Percentiles rank a stretch among this genome's conserved stretches.
Evolutionary conservation across 2,888 invertebrate species (phyloP).

Genomic region (Diplazon laetatorius): DNA sequence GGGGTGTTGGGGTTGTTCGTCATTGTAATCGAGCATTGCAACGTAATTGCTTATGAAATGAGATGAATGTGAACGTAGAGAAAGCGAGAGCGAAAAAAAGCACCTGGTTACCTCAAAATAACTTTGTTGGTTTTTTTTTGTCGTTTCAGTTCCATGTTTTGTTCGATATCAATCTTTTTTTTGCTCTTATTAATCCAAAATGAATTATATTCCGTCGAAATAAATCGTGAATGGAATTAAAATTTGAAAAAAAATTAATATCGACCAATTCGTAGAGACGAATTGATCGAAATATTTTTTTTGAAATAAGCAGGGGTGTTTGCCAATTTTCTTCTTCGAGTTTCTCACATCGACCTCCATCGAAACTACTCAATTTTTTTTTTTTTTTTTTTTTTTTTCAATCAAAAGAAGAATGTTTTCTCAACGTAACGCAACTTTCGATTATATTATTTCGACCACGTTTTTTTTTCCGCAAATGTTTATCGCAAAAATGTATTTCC

Average conservation of each 20-base stretch:
- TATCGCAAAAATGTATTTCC: too few relatives aligned
- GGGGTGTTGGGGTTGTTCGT: too few relatives aligned
- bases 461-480: too few relatives aligned
- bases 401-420: too few relatives aligned
- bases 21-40: too few relatives aligned
- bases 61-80: slow-evolving; percentile 5
- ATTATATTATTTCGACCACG: too few relatives aligned
- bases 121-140: neutral
- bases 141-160: neutral
- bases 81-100: too few relatives aligned
- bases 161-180: neutral
- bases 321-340: neutral
- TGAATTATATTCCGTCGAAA: neutral
- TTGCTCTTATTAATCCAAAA: neutral
- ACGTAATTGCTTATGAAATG: slow-evolving; percentile 8
- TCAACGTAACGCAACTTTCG: too few relatives aligned
- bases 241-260: neutral
- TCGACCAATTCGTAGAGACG: neutral
- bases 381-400: too few relatives aligned
- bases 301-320: neutral
- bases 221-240: too few relatives aligned
- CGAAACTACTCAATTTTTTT: too few relatives aligned
- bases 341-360: neutral
- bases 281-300: slow-evolving; percentile 1
- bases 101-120: neutral